A percentile compares a stretch with the other conserved stretches of the same genome.
These are phyloP conservation scores for Cerastis leucographa DNA, from an alignment of 2,888 invertebrate genomes.

Conservation along the genomic window DNA sequence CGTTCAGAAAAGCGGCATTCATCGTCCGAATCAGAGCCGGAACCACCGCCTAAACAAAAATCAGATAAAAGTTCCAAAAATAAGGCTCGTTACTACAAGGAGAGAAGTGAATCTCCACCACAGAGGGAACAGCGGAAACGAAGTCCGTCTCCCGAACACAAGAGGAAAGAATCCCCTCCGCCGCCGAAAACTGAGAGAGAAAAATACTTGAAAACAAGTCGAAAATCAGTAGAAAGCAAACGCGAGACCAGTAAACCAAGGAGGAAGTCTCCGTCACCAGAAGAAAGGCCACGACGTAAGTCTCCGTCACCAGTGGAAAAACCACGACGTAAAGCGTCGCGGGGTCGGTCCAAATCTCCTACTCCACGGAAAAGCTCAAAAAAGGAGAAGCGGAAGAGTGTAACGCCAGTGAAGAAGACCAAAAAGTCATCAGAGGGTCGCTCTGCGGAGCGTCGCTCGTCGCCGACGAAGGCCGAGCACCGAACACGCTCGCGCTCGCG, in stretches of 20 bases:
- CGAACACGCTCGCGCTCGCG: slow-evolving; percentile 69
- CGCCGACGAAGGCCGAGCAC: slow-evolving; percentile 67
- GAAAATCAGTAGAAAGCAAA: slow-evolving; percentile 74
- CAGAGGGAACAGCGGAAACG: slow-evolving; percentile 71
- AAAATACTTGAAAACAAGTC: slow-evolving; percentile 71
- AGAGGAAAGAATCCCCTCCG: slow-evolving; percentile 73
- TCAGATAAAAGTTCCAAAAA: slow-evolving; percentile 71
- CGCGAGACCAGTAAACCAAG: slow-evolving; percentile 71
- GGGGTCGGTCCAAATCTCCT: slow-evolving; percentile 79
- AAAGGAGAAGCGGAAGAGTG: slow-evolving; percentile 75
- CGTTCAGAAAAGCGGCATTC: slow-evolving; percentile 73
- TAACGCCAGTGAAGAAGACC: slow-evolving; percentile 72
- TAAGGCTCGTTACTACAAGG: slow-evolving; percentile 75
- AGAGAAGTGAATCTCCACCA: slow-evolving; percentile 68
- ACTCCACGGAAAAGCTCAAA: slow-evolving; percentile 74
- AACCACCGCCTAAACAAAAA: slow-evolving; percentile 73
- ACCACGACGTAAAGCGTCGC: slow-evolving; percentile 51
- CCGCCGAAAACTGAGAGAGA: slow-evolving; percentile 73
- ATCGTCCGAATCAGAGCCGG: slow-evolving; percentile 81
- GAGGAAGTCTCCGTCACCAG: slow-evolving; percentile 75
- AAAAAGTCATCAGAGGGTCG: slow-evolving; percentile 75
- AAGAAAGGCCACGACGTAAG: slow-evolving; percentile 68
- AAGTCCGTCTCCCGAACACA: slow-evolving; percentile 76
- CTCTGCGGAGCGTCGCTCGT: slow-evolving; percentile 69
- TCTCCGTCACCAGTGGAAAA: slow-evolving; percentile 70